Evolutionary conservation across 2,797 vertebrate species (phyloP), one percentile per base, ranked within the genome.

Genomic region (Bradypodion pumilum): DNA sequence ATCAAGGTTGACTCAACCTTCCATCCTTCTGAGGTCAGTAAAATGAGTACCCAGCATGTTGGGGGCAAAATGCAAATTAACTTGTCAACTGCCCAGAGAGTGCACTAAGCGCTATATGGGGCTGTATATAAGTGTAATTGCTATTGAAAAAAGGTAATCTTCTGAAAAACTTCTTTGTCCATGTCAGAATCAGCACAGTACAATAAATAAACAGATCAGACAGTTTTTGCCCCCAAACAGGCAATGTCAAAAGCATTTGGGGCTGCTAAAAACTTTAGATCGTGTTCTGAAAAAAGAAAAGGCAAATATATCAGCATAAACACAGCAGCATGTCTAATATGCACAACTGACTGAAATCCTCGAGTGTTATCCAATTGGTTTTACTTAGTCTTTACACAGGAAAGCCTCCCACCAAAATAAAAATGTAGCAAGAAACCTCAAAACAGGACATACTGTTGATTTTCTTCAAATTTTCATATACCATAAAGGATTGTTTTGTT

Each of bases 401-500:
- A 68, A 80, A 87, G 59, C 15, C 65, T 81, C 74, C 73, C 78
- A 81, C 59, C 25, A 59, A 75, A 84, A 72, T 80, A 77, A 84
- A 83, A 87, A 74, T 77, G 62, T 32, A 76, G 62, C 56, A 80
- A 83, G 79, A 85, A 83, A 80, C 72, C 73, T 83, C 77, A 83
- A 73, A 76, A 80, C 32, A 72, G 82, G 73, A 80, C n/a, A 63
- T 73, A 37, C 37, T 73, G 32, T 80, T 83, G 83, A 84, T 83
- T 80, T 73, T 37, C 79, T 29, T 87, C 74, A 81, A 73, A 72
- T 87, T 81, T 84, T 81, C 66, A 73, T 72, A 65, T n/a, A 72
- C 59, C 44, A 83, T 77, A 76, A 84, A 87, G 78, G 73, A 81
- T 86, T 66, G 68, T 84, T 84, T 84, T 84, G 74, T 59, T 81